Evolutionary conservation across 2,888 invertebrate genomes (phyloP), one percentile per base, ranked within the genome.

Genomic region (Odontothrips loti): DNA sequence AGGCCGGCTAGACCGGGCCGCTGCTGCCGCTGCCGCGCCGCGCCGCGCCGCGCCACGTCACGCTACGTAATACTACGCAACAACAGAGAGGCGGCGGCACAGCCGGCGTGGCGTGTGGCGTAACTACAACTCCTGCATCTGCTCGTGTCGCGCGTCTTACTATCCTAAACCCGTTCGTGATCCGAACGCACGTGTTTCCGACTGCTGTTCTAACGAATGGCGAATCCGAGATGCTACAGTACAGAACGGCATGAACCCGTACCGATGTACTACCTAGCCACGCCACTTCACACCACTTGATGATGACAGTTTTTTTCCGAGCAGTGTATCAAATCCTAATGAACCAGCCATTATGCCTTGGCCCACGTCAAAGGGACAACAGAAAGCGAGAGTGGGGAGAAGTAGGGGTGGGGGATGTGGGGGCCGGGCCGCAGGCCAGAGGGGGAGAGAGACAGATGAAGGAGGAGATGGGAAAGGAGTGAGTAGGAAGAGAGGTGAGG

Each of bases 311-410:
- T 51, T 51, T 51, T n/a, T 68, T 75, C 27, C 27, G 27, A 75
- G 68, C 34, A 75, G 68, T 27, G 68, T 75, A 75, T 27, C 68
- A 12, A 75, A 75, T 75, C 68, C 68, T 75, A 75, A 75, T 75
- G 68, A 75, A 75, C 23, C 68, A 58, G 12, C 68, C 68, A 75
- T 75, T 75, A 75, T 75, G 68, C 58, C 17, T 58, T 11, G 68
- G 68, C 12, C 68, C 68, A 75, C 68, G 68, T 75, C 34, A 27
- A 75, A 27, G 68, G 68, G 68, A 75, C 68, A 75, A 27, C 68
- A 6, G 68, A 75, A 75, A 75, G 68, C 68, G 68, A 75, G 68
- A 75, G 68, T 75, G 12, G 27, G 58, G 58, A 58, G 58, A n/a
- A 10, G 58, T 11, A 1, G 58, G 58, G 15, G 68, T 8, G 23